Percentiles rank a stretch among this genome's conserved stretches.
These are phyloP conservation scores for Nephila pilipes DNA, from an alignment of 1,140 invertebrate genomes.

Conservation along the genomic window DNA sequence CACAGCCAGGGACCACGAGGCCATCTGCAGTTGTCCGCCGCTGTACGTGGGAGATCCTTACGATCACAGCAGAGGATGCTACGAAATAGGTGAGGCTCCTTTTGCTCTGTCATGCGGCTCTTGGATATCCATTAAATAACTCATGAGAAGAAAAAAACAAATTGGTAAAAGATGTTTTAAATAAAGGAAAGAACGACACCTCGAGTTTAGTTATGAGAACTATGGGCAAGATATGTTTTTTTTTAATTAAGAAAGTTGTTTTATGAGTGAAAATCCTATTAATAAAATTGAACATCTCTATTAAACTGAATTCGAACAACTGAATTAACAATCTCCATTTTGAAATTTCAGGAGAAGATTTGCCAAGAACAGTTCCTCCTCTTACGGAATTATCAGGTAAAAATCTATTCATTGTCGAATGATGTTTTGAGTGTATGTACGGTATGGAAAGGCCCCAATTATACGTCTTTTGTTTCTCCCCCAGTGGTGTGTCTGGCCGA, in stretches of 20 bases:
- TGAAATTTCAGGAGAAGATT: constrained; percentile 13
- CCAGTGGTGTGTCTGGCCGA: constrained; percentile 92
- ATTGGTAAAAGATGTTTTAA: too few relatives aligned
- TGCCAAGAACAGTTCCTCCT: constrained; percentile 56
- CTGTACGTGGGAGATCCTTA: constrained; percentile 87
- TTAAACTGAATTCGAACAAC: too few relatives aligned
- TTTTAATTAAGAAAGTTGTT: too few relatives aligned
- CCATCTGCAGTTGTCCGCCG: constrained; percentile 88
- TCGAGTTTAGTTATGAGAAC: too few relatives aligned
- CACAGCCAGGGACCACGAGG: constrained; percentile 89
- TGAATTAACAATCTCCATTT: neutral
- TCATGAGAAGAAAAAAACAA: too few relatives aligned
- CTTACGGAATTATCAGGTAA: constrained; percentile 57
- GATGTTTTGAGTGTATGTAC: neutral
- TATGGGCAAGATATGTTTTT: too few relatives aligned
- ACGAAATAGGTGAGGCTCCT: constrained; percentile 80
- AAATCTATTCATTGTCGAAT: neutral
- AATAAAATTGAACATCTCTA: too few relatives aligned
- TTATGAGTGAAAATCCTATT: too few relatives aligned
- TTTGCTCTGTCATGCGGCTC: too few relatives aligned
- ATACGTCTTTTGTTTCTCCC: constrained; percentile 77
- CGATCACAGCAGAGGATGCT: constrained; percentile 85
- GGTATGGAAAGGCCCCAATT: too few relatives aligned
- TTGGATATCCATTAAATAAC: too few relatives aligned
- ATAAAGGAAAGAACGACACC: too few relatives aligned